Conservation (phyloP, 1,140 invertebrate species). For the Aphaenogaster rudis region DNA sequence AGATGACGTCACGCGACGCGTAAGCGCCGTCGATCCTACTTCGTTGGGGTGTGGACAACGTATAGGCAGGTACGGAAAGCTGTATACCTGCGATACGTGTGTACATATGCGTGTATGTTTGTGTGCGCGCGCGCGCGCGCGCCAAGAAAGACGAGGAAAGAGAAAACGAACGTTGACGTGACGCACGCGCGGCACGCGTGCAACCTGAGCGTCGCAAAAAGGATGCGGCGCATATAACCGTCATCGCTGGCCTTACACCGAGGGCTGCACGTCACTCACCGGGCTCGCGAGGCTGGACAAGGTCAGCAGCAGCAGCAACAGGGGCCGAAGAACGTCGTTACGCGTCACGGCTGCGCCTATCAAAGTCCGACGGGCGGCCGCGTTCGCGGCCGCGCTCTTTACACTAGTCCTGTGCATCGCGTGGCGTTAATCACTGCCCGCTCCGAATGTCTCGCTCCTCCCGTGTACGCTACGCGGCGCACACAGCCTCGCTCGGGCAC, state of each 20-base stretch:
- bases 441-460: neutral
- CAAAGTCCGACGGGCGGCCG: conserved; percentile 54
- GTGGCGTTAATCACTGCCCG: neutral
- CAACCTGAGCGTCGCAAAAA: neutral
- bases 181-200: conserved; percentile 7
- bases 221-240: conserved; percentile 24
- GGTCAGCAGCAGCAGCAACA: conserved; percentile 59
- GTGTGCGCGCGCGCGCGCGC: neutral
- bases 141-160: neutral
- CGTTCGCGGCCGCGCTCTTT: neutral
- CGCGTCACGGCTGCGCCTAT: conserved; percentile 61
- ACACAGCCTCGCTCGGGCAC: neutral
- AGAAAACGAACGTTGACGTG: conserved; percentile 68
- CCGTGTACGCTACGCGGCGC: too few relatives aligned
- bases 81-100: neutral
- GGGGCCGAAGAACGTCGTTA: conserved; percentile 28
- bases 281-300: conserved; percentile 13
- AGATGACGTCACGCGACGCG: conserved; percentile 77
- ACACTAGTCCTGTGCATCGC: conserved; percentile 52
- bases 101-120: neutral
- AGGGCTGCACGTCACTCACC: conserved; percentile 56
- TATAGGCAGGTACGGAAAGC: neutral
- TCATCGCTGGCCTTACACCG: neutral
- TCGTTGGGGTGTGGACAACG: conserved; percentile 42
- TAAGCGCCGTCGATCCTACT: neutral